Conservation (phyloP, 2,797 vertebrate genomes). For the Amblyopsis hoosieri region DNA sequence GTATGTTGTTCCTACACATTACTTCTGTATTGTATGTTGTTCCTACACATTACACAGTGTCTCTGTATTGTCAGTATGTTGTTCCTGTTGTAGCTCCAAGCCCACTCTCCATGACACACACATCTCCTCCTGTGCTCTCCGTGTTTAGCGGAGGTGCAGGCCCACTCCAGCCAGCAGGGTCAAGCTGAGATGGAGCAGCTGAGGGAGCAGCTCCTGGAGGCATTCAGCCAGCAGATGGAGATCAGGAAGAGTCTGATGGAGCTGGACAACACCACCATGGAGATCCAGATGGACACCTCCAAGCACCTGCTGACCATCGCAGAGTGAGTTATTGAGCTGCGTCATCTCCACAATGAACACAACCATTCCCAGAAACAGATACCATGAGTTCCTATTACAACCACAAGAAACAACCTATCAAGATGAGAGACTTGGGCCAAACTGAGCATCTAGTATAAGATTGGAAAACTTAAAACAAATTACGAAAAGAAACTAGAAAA, state of each 20-base stretch:
- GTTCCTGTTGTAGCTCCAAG: neutral
- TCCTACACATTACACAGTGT: neutral
- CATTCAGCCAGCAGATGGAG: constrained; percentile 87
- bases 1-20: too few species aligned
- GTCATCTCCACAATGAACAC: neutral
- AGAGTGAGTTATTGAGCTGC: constrained; percentile 68
- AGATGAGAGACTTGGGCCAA: too few species aligned
- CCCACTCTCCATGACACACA: neutral
- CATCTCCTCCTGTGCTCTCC: neutral
- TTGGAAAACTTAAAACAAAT: too few species aligned
- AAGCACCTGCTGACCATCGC: constrained; percentile 85
- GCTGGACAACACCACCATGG: constrained; percentile 85
- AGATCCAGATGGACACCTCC: constrained; percentile 86
- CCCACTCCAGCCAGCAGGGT: constrained; percentile 78
- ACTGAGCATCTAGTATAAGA: too few species aligned
- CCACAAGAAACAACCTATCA: too few species aligned
- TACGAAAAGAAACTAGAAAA: too few species aligned
- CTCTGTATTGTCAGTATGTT: too few species aligned
- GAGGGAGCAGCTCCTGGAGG: constrained; percentile 82
- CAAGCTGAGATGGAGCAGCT: constrained; percentile 80
- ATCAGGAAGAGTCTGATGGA: constrained; percentile 84
- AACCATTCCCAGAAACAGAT: neutral
- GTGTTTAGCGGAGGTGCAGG: constrained; percentile 84
- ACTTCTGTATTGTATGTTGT: neutral
- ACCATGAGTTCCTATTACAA: too few species aligned